A percentile compares a stretch with the other conserved stretches of the same genome.
Conservation (phyloP, 2,888 invertebrate species). For the Schrankia costaestrigalis region DNA sequence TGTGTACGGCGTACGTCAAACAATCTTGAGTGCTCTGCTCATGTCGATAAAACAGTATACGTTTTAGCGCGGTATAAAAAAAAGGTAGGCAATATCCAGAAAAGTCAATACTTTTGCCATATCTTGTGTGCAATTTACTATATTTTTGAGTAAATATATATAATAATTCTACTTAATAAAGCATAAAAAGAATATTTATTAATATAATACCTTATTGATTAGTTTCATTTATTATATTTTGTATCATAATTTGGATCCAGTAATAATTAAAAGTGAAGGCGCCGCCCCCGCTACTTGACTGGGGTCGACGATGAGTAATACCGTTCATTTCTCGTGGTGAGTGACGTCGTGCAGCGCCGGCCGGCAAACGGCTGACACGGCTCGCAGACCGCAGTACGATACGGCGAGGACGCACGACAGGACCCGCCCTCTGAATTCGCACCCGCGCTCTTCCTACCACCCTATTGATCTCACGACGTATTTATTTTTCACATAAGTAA, state of each 20-base stretch:
- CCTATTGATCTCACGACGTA: constrained; percentile 51
- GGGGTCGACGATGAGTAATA: constrained; percentile 70
- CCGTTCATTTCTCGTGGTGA: constrained; percentile 66
- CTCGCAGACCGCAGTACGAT: constrained; percentile 60
- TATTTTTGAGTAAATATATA: constrained; percentile 14
- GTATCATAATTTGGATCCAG: constrained; percentile 17
- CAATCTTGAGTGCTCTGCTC: no score
- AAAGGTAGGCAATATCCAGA: constrained; percentile 34
- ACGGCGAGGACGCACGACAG: constrained; percentile 64
- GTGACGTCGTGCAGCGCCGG: constrained; percentile 67
- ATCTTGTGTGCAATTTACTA: constrained; percentile 14
- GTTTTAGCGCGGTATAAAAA: constrained; percentile 32
- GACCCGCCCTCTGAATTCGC: constrained; percentile 52
- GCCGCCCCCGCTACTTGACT: constrained; percentile 43
- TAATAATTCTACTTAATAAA: no score
- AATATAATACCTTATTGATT: no score
- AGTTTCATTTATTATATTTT: constrained; percentile 11
- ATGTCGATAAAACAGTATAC: constrained; percentile 55
- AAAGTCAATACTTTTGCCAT: constrained; percentile 59
- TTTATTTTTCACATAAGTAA: constrained; percentile 34
- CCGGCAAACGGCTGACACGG: constrained; percentile 35
- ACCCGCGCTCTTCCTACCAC: constrained; percentile 47
- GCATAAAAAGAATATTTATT: no score
- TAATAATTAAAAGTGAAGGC: constrained; percentile 33
- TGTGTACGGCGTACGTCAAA: no score